Conservation (phyloP, 2,888 invertebrate species). For the Mechanitis mazaeus region DNA sequence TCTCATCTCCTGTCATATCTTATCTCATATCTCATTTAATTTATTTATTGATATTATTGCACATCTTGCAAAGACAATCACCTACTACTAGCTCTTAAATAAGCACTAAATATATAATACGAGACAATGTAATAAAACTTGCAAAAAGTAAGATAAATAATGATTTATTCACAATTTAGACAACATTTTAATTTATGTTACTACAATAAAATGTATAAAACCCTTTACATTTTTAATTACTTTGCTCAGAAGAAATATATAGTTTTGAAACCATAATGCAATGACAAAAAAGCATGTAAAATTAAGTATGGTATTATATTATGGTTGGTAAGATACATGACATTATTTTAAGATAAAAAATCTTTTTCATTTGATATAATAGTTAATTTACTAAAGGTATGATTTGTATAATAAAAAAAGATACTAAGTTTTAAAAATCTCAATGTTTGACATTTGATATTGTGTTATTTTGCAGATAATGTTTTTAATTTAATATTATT, state of each 20-base stretch:
- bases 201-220: not conserved
- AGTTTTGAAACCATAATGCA: not conserved
- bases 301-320: too few relatives aligned
- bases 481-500: too few relatives aligned
- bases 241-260: not conserved
- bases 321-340: not conserved
- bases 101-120: not conserved
- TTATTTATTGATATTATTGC: too few relatives aligned
- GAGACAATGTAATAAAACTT: not conserved
- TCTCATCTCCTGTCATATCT: too few relatives aligned
- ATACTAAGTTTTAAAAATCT: not conserved
- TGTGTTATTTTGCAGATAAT: too few relatives aligned
- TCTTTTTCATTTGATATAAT: not conserved
- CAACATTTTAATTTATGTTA: not conserved
- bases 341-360: conserved; percentile 8
- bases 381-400: conserved; percentile 1
- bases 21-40: too few relatives aligned
- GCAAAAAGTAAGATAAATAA: not conserved
- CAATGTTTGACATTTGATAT: too few relatives aligned
- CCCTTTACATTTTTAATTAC: not conserved
- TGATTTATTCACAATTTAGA: conserved; percentile 3
- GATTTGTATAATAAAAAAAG: not conserved
- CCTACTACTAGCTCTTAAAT: too few relatives aligned
- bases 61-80: too few relatives aligned
- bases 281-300: too few relatives aligned